These are phyloP conservation scores for Tortricodes alternella DNA, from an alignment of 2,888 invertebrate species.

Conservation along the genomic window DNA sequence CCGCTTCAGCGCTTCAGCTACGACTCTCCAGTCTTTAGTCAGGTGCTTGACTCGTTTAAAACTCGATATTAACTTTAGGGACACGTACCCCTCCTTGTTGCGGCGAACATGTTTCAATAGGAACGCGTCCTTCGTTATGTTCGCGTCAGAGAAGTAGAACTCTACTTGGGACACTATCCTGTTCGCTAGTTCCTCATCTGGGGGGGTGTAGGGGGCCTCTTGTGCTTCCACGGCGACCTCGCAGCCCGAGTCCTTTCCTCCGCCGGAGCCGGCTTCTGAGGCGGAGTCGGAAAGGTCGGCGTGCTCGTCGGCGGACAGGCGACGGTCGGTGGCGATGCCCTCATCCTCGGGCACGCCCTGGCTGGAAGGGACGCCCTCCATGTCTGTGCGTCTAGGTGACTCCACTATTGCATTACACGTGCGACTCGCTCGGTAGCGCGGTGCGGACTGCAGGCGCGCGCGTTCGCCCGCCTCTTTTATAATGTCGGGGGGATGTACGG, in stretches of 20 bases:
- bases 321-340: constrained; percentile 75
- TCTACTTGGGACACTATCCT: constrained; percentile 95
- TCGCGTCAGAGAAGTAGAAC: constrained; percentile 97
- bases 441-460: constrained; percentile 77
- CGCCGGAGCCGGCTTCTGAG: constrained; percentile 84
- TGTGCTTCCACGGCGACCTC: constrained; percentile 83
- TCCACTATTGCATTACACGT: constrained; percentile 69
- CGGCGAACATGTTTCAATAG: constrained; percentile 96
- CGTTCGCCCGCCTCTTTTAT: constrained; percentile 63
- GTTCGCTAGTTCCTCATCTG: constrained; percentile 89
- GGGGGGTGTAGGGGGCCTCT: constrained; percentile 85
- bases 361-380: constrained; percentile 71
- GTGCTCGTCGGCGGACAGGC: constrained; percentile 83
- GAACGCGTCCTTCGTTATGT: constrained; percentile 97
- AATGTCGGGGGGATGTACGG: constrained; percentile 72
- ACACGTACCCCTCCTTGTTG: constrained; percentile 98
- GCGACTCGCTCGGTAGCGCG: constrained; percentile 69
- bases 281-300: constrained; percentile 86
- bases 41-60: constrained; percentile 97
- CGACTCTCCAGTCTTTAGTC: constrained; percentile 96
- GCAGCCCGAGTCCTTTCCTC: constrained; percentile 86
- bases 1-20: constrained; percentile 91
- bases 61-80: constrained; percentile 96
- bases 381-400: constrained; percentile 56
- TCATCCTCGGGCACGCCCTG: constrained; percentile 69